Evolutionary conservation across 2,888 invertebrate species (phyloP).

Genomic region (Leucania comma): DNA sequence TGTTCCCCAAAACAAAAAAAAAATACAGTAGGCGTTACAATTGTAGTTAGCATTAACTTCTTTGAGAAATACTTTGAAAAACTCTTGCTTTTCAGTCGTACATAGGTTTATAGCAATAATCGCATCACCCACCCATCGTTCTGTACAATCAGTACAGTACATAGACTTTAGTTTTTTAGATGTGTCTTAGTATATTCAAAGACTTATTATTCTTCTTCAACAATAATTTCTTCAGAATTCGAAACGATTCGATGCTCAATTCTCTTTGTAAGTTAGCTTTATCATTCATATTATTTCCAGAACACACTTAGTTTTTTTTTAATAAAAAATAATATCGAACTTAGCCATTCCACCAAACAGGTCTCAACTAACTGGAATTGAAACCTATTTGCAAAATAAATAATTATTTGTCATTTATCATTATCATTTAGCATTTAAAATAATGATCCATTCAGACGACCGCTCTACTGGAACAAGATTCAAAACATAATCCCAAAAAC

Average conservation of each 20-base stretch:
- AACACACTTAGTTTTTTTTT: neutral
- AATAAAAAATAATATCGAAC: neutral
- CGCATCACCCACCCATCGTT: too few species aligned
- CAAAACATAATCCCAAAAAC: slow-evolving; percentile 59
- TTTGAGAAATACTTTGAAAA: neutral
- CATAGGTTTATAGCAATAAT: neutral
- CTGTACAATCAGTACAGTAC: too few species aligned
- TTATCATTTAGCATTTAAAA: too few species aligned
- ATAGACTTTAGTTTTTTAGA: too few species aligned
- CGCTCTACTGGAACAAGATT: slow-evolving; percentile 29
- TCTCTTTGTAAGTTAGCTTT: neutral
- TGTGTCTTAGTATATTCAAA: too few species aligned
- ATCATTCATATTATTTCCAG: neutral
- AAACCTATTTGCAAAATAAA: too few species aligned
- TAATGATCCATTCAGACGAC: slow-evolving; percentile 13
- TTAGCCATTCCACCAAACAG: neutral
- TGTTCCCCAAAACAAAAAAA: too few species aligned
- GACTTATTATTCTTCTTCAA: too few species aligned
- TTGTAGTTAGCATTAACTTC: neutral
- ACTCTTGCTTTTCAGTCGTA: neutral
- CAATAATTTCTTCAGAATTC: neutral
- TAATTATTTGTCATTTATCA: too few species aligned
- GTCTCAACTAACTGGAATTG: too few species aligned
- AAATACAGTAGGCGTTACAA: neutral
- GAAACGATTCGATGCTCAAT: neutral